phyloP scores from a whole-genome alignment of 2,797 vertebrate genomes.

The Xiphophorus birchmanni region DNA sequence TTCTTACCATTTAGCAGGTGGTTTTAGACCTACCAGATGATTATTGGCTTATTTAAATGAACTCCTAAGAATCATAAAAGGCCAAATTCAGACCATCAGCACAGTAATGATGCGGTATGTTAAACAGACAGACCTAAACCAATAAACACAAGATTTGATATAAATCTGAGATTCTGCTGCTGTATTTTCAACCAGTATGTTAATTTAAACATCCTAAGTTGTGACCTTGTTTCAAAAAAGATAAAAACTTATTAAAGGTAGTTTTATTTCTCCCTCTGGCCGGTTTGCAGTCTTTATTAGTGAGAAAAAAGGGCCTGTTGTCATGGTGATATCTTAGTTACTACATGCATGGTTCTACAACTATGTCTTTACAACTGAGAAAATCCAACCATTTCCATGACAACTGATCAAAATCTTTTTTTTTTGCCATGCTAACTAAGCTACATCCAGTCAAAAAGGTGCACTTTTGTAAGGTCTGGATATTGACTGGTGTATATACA shows the following conservation, averaged over 20 bases:
- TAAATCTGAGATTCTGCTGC: neutral
- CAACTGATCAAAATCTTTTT: neutral
- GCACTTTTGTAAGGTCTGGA: neutral
- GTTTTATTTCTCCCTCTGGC: neutral
- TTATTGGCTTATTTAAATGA: conserved; percentile 38
- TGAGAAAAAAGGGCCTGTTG: conserved; percentile 7
- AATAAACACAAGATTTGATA: conserved; percentile 12
- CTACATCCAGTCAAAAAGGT: neutral
- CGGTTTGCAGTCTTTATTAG: conserved; percentile 7
- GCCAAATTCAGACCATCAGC: conserved; percentile 20
- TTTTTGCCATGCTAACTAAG: neutral
- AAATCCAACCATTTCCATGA: neutral
- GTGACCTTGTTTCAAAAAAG: neutral
- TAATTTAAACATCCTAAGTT: neutral
- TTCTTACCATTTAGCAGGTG: too few relatives aligned
- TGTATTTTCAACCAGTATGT: neutral
- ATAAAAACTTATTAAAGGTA: neutral
- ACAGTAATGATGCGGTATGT: neutral
- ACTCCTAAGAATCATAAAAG: conserved; percentile 23
- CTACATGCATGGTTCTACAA: neutral
- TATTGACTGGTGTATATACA: neutral
- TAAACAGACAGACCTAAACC: neutral
- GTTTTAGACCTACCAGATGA: conserved; percentile 18
- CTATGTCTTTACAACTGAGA: conserved; percentile 3
- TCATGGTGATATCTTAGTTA: conserved; percentile 15